These are phyloP conservation scores for Salarias fasciatus DNA, from an alignment of 2,797 vertebrate genomes.

Conservation along the genomic window DNA sequence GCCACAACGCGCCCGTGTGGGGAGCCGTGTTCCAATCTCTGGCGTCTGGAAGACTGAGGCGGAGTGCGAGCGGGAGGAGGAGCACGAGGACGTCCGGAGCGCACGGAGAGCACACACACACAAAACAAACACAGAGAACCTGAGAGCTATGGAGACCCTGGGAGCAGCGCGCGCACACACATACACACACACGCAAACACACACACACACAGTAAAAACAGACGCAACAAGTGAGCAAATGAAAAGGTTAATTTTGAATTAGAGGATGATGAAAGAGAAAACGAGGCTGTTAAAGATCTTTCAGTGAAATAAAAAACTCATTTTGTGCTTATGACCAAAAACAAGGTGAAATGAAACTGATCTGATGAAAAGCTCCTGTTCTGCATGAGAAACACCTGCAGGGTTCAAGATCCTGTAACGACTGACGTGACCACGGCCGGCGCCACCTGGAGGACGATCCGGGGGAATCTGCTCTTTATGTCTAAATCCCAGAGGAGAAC, in stretches of 20 bases:
- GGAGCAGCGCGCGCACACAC: neutral
- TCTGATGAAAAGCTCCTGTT: no score
- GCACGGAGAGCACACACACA: slow-evolving; percentile 55
- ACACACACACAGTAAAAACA: slow-evolving; percentile 21
- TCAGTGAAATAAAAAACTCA: slow-evolving; percentile 50
- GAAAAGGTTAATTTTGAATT: slow-evolving; percentile 38
- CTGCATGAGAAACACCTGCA: no score
- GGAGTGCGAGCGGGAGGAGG: slow-evolving; percentile 53
- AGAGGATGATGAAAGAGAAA: slow-evolving; percentile 59
- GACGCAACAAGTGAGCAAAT: slow-evolving; percentile 41
- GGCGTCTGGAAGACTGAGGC: slow-evolving; percentile 76
- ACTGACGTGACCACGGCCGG: no score
- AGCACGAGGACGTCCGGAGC: slow-evolving; percentile 43
- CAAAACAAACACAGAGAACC: slow-evolving; percentile 11
- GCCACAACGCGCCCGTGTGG: neutral
- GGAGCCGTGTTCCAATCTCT: slow-evolving; percentile 12
- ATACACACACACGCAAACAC: neutral
- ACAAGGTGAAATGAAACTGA: no score
- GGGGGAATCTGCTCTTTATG: no score
- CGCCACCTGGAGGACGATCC: no score
- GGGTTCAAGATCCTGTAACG: no score
- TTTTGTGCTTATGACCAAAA: slow-evolving; percentile 65
- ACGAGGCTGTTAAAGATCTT: slow-evolving; percentile 41
- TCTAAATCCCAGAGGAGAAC: no score
- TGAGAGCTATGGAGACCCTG: neutral